Evolutionary conservation across 2,113 vertebrate species (phyloP).

Genomic region (Vombatus ursinus): DNA sequence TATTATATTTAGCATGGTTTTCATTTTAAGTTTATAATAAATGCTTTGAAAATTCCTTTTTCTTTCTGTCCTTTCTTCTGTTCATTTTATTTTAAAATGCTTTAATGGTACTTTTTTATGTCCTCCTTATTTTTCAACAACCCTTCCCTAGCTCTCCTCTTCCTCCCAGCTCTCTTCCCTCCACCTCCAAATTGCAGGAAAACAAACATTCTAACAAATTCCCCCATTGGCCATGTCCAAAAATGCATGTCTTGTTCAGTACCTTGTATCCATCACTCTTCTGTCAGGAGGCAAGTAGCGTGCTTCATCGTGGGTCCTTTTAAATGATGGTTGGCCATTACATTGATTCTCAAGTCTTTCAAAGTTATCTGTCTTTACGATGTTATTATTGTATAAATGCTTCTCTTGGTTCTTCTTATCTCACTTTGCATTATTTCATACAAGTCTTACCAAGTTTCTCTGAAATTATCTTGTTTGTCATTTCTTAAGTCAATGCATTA

Average conservation of each 20-base stretch:
- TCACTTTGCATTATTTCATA: neutral
- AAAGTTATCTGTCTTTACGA: neutral
- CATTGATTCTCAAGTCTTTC: neutral
- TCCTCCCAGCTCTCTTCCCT: neutral
- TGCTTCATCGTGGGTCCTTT: neutral
- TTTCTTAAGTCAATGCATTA: neutral
- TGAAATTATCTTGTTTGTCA: neutral
- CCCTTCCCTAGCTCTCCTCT: neutral
- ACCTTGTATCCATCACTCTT: neutral
- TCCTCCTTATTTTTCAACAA: neutral
- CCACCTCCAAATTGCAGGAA: neutral
- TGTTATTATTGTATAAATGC: neutral
- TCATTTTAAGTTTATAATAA: neutral
- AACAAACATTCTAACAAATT: neutral
- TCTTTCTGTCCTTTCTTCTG: neutral
- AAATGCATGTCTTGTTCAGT: neutral
- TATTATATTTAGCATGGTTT: neutral
- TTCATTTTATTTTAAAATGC: neutral
- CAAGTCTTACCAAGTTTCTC: neutral
- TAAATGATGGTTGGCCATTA: neutral
- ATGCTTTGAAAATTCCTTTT: too few species aligned
- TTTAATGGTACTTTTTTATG: neutral
- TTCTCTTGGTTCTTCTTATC: neutral
- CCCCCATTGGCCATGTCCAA: neutral
- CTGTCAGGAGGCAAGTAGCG: neutral